Conservation (phyloP, 2,888 invertebrate genomes). For the Sminthurides aquaticus region DNA sequence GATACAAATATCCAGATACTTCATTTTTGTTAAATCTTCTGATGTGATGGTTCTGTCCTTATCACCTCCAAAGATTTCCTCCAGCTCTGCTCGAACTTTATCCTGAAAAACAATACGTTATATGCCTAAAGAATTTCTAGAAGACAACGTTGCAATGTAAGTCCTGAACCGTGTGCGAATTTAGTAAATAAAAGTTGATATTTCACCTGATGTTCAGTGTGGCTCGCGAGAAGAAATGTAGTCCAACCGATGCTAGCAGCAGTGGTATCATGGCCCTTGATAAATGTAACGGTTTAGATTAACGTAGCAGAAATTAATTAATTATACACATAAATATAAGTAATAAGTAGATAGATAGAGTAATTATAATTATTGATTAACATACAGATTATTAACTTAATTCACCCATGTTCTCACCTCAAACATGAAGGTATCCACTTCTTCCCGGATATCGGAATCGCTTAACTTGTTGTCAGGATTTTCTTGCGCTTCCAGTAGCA, state of each 20-base stretch:
- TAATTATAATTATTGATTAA: constrained; percentile 3
- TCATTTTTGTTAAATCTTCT: constrained; percentile 48
- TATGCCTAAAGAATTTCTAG: no score
- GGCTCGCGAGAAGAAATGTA: constrained; percentile 1
- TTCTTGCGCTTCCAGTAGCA: constrained; percentile 50
- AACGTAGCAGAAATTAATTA: neutral
- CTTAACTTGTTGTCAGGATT: no score
- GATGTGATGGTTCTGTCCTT: constrained; percentile 47
- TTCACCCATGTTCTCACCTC: constrained; percentile 52
- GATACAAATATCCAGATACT: constrained; percentile 47
- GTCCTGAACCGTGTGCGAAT: no score
- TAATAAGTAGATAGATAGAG: neutral
- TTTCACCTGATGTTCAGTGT: constrained; percentile 13
- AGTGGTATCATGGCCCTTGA: constrained; percentile 18
- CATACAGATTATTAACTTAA: no score
- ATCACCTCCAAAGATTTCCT: constrained; percentile 48
- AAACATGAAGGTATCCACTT: constrained; percentile 59
- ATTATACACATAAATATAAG: neutral
- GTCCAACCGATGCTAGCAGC: constrained; percentile 12
- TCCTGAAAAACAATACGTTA: constrained; percentile 6
- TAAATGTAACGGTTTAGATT: neutral
- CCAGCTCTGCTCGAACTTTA: constrained; percentile 50
- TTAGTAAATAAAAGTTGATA: no score
- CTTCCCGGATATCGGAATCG: constrained; percentile 76
- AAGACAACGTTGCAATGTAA: no score